Evolutionary conservation across 2,113 vertebrate genomes (phyloP), one percentile per base, ranked within the genome.

Genomic region (Verasper variegatus): DNA sequence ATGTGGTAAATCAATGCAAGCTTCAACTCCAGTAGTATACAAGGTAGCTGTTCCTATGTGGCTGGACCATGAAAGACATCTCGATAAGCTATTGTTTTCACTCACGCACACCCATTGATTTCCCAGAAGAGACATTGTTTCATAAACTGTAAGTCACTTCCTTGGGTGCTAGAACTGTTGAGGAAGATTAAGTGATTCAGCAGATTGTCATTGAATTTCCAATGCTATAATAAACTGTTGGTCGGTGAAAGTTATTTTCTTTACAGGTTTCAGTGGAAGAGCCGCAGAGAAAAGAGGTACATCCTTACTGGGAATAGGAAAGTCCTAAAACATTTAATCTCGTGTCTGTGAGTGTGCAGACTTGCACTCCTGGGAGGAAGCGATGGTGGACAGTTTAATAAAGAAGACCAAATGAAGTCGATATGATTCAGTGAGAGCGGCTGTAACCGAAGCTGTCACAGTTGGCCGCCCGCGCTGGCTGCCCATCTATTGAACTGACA

Each of bases 401-500:
- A 71, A 68, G 69, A 73, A 26, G 71, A 76, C 81, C 40, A 58
- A 37, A 83, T 76, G 49, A 78, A 70, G 74, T 20, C 2, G 31
- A 58, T 81, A 70, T 81, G 74, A 86, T 85, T 75, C 66, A 45
- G 77, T 11, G 64, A 72, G 76, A 73, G 74, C 47, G n/a, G 61
- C 56, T 0, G 76, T 82, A 84, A 89, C 74, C 26, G 8, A 73
- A 86, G 81, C 17, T 7, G 78, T 73, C 78, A 69, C 21, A 60
- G 73, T 73, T 67, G 62, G 79, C 78, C 27, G 51, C 77, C 66
- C 31, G 63, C 26, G 2, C 21, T 11, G 74, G 26, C 49, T 59
- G 65, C 47, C 79, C 66, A 74, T 88, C 71, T 70, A 20, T 61
- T 78, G 58, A 81, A 73, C 76, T 26, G 79, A 82, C 81, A 90